Conservation (phyloP, 1,140 invertebrate genomes). For the Anthonomus grandis region DNA sequence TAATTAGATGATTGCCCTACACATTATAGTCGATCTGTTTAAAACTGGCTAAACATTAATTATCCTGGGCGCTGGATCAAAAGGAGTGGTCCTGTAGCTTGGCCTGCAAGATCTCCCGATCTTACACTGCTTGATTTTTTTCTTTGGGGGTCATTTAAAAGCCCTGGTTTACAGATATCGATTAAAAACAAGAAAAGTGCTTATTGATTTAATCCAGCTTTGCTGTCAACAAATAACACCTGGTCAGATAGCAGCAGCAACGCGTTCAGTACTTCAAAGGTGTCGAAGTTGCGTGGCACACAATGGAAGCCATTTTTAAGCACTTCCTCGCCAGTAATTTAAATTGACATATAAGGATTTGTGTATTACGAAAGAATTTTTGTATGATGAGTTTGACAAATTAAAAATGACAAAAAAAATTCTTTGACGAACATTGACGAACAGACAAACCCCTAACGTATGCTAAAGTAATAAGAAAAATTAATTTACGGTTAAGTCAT, state of each 20-base stretch:
- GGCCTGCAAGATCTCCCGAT: conserved; percentile 49
- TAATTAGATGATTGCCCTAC: conserved; percentile 1
- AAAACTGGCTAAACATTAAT: not conserved
- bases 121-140: conserved; percentile 48
- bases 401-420: no score
- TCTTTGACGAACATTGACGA: no score
- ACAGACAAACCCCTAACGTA: no score
- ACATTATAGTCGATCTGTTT: conserved; percentile 2
- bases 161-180: conserved; percentile 33
- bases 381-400: no score
- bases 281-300: not conserved
- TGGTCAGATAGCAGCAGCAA: not conserved
- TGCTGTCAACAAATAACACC: conserved; percentile 1
- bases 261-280: not conserved
- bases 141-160: conserved; percentile 47
- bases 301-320: not conserved
- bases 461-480: no score
- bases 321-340: not conserved
- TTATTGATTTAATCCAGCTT: not conserved
- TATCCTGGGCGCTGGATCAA: conserved; percentile 42
- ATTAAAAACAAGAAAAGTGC: not conserved
- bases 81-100: conserved; percentile 42
- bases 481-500: no score
- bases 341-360: no score
- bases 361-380: no score